phyloP scores from a whole-genome alignment of 2,888 invertebrate species.

The Chymomyza amoena region DNA sequence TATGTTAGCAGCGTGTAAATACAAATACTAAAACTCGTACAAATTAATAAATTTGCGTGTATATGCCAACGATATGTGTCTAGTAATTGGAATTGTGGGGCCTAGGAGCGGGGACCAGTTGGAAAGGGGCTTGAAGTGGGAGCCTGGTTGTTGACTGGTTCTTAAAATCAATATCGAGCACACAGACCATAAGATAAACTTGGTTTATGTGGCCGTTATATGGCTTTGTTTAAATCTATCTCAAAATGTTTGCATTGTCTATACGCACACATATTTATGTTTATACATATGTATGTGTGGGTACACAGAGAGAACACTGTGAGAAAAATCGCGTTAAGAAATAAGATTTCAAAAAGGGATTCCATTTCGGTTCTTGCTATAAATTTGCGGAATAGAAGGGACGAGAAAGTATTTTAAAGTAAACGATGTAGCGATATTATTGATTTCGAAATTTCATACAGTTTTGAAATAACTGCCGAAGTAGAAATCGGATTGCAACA shows the following conservation, averaged over 20 bases:
- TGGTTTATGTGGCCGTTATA: not conserved
- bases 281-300: constrained; percentile 1
- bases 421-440: too few relatives aligned
- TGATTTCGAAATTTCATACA: too few relatives aligned
- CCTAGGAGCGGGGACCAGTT: not conserved
- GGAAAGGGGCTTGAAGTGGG: not conserved
- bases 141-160: not conserved
- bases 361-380: too few relatives aligned
- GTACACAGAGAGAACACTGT: too few relatives aligned
- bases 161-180: not conserved
- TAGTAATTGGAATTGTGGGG: not conserved
- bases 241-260: not conserved
- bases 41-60: constrained; percentile 67
- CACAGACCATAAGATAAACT: not conserved
- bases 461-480: too few relatives aligned
- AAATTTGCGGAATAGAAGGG: too few relatives aligned
- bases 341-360: too few relatives aligned
- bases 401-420: too few relatives aligned
- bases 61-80: constrained; percentile 21
- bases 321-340: too few relatives aligned
- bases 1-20: constrained; percentile 71
- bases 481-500: too few relatives aligned
- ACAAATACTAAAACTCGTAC: constrained; percentile 40
- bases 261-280: not conserved
- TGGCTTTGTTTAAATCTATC: constrained; percentile 9